These are phyloP conservation scores for Nipponia nippon DNA, from an alignment of 2,113 vertebrate species.

Conservation along the genomic window DNA sequence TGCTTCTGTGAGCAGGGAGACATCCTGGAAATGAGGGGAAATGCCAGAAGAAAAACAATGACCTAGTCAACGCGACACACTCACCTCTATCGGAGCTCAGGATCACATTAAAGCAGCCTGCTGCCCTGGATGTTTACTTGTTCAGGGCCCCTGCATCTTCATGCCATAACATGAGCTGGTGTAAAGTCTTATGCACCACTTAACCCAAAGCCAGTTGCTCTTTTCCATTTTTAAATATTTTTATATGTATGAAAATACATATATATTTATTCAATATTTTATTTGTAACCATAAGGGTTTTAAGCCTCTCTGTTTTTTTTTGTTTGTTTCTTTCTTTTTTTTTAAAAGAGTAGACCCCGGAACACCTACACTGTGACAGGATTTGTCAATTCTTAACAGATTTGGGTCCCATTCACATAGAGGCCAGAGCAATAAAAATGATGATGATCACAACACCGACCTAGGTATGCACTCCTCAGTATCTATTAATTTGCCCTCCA, in stretches of 20 bases:
- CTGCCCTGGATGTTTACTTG: not conserved
- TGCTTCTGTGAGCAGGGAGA: not conserved
- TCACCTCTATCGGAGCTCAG: not conserved
- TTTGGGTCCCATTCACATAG: not conserved
- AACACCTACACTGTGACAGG: not conserved
- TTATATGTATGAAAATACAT: not conserved
- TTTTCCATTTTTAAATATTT: not conserved
- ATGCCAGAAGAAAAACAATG: not conserved
- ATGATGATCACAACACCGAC: not conserved
- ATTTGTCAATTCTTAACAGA: not conserved
- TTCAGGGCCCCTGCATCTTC: rapidly evolving
- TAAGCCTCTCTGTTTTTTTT: not conserved
- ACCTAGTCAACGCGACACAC: not conserved
- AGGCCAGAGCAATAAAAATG: not conserved
- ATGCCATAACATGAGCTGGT: not conserved
- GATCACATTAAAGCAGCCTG: not conserved
- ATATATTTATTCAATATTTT: not conserved
- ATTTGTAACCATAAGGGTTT: not conserved
- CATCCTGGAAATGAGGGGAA: not conserved
- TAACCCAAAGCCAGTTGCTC: not conserved
- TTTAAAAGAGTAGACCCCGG: not conserved
- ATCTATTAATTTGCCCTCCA: not conserved
- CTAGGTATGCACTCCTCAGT: not conserved
- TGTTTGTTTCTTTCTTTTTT: not conserved
- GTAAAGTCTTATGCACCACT: not conserved